Base-by-base conservation (phyloP, 1,140 invertebrate species). In the Glossosoma conforme region DNA sequence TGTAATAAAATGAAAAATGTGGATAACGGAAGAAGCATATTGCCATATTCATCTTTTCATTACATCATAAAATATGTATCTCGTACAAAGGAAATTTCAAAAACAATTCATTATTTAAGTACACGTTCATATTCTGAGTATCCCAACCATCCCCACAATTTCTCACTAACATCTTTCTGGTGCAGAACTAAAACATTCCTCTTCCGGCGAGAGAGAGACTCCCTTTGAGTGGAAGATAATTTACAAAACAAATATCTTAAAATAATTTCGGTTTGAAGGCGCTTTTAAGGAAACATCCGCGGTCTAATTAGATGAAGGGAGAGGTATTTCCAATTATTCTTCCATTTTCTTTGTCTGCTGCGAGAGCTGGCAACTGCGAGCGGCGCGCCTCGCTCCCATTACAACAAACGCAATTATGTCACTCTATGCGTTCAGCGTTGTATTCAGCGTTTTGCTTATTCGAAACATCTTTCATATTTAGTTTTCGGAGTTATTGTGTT, bases 191-290 rank as follows among this genome's bases (percentile, higher is more conserved):
- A 33, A 33, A 15, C 32, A 33, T 33, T 33, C 32, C 32, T 11
- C 32, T 11, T 15, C 15, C n/a, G n/a, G n/a, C n/a, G 15, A 33
- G 32, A 3, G 15, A 33, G 3, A 33, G 11, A n/a, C 25, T 17
- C 28, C n/a, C 48, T 44, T 19, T 36, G 28, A 32, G 37, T 25
- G 40, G 4, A 48, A 50, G 33, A 58, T 54, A 53, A 58, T 54
- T 53, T 58, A 58, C 51, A 58, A 53, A 53, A 54, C 56, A 58
- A 58, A 58, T 58, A 58, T 58, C 51, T 54, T 54, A 44, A 53
- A 58, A 54, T 54, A 53, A 58, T 58, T 53, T 54, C 56, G 51
- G 56, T 58, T 53, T 46, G 47, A 36, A 28, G 37, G 42, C 38
- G 49, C 50, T 52, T 57, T 52, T 37, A 40, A 38, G 51, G 52